Evolutionary conservation across 1,140 invertebrate species (phyloP).

Genomic region (Psilanteris sp.): DNA sequence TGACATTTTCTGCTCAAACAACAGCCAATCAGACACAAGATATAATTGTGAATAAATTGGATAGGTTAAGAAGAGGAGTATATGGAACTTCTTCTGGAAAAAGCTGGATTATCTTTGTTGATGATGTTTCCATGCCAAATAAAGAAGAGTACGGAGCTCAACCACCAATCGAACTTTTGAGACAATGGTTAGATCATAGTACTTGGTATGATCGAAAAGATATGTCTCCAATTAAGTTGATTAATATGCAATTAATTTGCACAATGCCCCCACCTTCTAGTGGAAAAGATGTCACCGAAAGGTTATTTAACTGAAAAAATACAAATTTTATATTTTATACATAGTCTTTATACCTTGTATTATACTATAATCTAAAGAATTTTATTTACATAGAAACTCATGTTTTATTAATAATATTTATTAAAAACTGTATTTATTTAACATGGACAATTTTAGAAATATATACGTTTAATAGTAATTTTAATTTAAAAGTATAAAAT

Average conservation of each 20-base stretch:
- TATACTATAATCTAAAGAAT: too few species aligned
- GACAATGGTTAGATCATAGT: constrained; percentile 95
- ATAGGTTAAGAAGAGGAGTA: constrained; percentile 91
- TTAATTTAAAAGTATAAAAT: too few species aligned
- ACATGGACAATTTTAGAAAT: too few species aligned
- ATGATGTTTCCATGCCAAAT: constrained; percentile 96
- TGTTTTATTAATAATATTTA: too few species aligned
- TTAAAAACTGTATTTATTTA: too few species aligned
- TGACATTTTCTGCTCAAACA: constrained; percentile 97
- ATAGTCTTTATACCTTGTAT: too few species aligned
- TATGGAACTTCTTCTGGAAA: constrained; percentile 67
- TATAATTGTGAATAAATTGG: constrained; percentile 97
- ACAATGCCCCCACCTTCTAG: constrained; percentile 94
- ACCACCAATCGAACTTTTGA: constrained; percentile 94
- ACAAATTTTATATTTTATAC: too few species aligned
- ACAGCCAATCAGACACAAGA: constrained; percentile 97
- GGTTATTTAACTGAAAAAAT: constrained; percentile 68
- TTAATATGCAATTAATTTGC: constrained; percentile 92
- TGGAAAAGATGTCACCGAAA: constrained; percentile 90
- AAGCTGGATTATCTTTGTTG: constrained; percentile 90
- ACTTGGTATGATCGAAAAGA: constrained; percentile 96
- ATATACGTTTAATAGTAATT: too few species aligned
- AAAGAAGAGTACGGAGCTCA: constrained; percentile 94
- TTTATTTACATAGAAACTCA: too few species aligned
- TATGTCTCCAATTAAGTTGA: constrained; percentile 88